These are phyloP conservation scores for Pelecanus crispus DNA, from an alignment of 2,113 vertebrate species.

Conservation along the genomic window DNA sequence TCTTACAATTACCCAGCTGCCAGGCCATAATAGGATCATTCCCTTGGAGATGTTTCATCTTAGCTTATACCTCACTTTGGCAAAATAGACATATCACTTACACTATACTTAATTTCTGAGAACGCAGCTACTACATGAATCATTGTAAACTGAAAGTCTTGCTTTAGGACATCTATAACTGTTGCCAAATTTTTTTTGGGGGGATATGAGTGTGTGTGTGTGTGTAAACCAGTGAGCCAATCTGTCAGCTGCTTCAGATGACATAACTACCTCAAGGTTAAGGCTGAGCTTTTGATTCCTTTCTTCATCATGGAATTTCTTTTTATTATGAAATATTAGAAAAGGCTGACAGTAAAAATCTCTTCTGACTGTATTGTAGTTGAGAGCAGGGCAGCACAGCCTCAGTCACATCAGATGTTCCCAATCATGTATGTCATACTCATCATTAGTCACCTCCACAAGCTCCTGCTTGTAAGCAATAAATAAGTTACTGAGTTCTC, in stretches of 20 bases:
- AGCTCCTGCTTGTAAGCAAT: not conserved
- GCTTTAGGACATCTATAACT: not conserved
- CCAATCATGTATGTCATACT: not conserved
- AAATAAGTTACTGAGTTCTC: not conserved
- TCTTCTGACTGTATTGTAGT: not conserved
- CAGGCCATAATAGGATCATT: conserved; percentile 10
- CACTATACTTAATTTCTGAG: conserved; percentile 15
- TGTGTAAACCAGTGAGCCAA: not conserved
- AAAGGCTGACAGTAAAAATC: not conserved
- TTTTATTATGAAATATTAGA: not conserved
- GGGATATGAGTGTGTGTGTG: not conserved
- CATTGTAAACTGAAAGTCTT: conserved; percentile 18
- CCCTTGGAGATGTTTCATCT: conserved; percentile 30
- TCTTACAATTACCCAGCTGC: conserved; percentile 1
- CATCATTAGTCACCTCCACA: not conserved
- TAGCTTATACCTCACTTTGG: not conserved
- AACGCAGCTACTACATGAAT: not conserved
- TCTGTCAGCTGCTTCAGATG: conserved; percentile 16
- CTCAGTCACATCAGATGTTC: not conserved
- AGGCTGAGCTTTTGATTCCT: not conserved
- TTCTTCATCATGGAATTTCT: not conserved
- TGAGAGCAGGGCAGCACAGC: not conserved
- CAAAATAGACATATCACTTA: conserved; percentile 16
- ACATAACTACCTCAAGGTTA: not conserved
- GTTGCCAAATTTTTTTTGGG: not conserved